These are phyloP conservation scores for Idaea straminata DNA, from an alignment of 2,888 invertebrate species.

Conservation along the genomic window DNA sequence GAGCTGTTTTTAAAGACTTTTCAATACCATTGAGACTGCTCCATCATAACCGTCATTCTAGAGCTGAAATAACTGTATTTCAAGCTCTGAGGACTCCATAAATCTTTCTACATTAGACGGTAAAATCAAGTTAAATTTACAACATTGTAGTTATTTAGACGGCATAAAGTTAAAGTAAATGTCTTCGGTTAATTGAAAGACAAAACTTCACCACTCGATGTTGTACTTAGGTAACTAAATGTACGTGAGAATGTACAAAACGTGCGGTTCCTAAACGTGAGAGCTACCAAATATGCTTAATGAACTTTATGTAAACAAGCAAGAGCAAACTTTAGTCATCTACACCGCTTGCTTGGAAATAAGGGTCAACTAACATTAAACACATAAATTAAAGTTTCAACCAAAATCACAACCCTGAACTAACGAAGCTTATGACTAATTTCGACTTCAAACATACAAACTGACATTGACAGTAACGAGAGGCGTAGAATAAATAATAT, in stretches of 20 bases:
- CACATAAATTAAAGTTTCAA: conserved; percentile 1
- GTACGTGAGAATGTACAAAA: conserved; percentile 1
- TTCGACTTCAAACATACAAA: background rate
- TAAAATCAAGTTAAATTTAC: background rate
- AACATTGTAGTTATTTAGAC: background rate
- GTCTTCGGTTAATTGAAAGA: background rate
- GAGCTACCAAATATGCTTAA: conserved; percentile 1
- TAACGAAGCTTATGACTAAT: background rate
- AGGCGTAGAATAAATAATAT: conserved; percentile 17
- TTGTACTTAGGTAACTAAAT: background rate
- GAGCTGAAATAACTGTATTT: background rate
- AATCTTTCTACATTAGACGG: background rate
- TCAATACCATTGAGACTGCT: background rate
- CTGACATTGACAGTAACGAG: background rate
- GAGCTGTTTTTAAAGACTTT: background rate
- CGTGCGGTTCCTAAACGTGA: background rate
- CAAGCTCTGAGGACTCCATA: background rate
- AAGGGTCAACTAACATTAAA: background rate
- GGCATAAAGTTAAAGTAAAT: background rate
- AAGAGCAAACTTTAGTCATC: conserved; percentile 1
- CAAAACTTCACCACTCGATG: conserved; percentile 1
- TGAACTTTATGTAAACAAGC: background rate
- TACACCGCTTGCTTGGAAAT: background rate
- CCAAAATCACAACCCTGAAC: background rate
- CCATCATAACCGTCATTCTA: background rate